Evolutionary conservation across 2,797 vertebrate species (phyloP).

Genomic region (Sorex maritimensis): DNA sequence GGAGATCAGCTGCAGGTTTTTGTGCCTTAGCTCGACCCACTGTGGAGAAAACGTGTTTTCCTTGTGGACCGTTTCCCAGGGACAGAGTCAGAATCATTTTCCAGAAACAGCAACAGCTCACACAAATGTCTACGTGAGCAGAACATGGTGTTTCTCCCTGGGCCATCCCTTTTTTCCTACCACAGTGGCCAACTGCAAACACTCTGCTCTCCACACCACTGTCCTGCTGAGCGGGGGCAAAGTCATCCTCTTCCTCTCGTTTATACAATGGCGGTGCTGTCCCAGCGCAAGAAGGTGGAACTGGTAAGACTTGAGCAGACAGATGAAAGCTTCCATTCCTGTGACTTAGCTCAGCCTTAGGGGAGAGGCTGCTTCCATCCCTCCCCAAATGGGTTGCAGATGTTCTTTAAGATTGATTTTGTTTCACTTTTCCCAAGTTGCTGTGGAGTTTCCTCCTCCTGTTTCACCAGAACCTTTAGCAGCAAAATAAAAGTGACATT

Average conservation of each 20-base stretch:
- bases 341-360: conserved; percentile 23
- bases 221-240: conserved; percentile 28
- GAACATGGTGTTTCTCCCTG: neutral
- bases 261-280: conserved; percentile 41
- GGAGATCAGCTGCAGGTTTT: neutral
- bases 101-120: conserved; percentile 38
- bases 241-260: conserved; percentile 2
- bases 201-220: neutral
- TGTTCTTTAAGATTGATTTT: conserved; percentile 34
- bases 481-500: conserved; percentile 47
- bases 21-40: neutral
- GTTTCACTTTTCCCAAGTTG: conserved; percentile 14
- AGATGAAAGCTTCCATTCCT: conserved; percentile 30
- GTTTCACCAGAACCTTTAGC: conserved; percentile 53
- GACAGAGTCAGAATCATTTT: neutral
- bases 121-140: neutral
- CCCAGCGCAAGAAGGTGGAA: neutral
- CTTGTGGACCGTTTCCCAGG: neutral
- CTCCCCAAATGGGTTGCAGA: conserved; percentile 7
- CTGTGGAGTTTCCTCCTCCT: conserved; percentile 22
- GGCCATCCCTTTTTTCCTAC: conserved; percentile 29
- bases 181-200: neutral
- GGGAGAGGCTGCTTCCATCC: neutral
- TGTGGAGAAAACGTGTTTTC: conserved; percentile 9
- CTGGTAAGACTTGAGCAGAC: conserved; percentile 44